Conservation (phyloP, 2,113 vertebrate genomes). For the Myotis yumanensis region DNA sequence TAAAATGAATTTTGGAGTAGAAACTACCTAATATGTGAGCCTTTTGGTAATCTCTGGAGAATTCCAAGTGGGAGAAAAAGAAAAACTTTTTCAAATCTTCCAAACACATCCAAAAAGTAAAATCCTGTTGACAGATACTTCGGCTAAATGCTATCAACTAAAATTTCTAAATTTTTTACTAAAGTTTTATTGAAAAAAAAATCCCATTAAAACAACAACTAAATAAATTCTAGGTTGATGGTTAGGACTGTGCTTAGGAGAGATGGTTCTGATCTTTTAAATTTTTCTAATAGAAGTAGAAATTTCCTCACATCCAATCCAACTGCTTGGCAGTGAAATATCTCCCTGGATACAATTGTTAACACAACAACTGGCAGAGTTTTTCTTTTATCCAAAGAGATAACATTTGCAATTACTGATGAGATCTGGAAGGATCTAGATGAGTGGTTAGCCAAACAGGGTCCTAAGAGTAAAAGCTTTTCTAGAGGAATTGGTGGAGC, state of each 20-base stretch:
- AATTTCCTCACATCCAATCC: conserved; percentile 28
- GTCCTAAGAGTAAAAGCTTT: background rate
- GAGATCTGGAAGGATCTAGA: conserved; percentile 46
- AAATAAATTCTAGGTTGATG: conserved; percentile 42
- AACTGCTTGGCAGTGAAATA: conserved; percentile 46
- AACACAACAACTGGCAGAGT: conserved; percentile 23
- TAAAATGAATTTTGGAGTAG: conserved; percentile 63
- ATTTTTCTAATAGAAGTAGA: conserved; percentile 48
- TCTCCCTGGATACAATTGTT: background rate
- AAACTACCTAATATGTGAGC: conserved; percentile 42
- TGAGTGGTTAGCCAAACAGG: background rate
- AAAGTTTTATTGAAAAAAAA: conserved; percentile 59
- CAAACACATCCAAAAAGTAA: conserved; percentile 42
- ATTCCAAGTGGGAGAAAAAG: conserved; percentile 16
- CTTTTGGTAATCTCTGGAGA: conserved; percentile 62
- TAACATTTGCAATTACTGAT: conserved; percentile 51
- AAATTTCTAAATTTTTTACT: conserved; percentile 55
- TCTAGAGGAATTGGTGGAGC: background rate
- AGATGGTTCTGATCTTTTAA: conserved; percentile 30
- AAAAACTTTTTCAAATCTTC: conserved; percentile 39
- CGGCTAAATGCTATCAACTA: conserved; percentile 37
- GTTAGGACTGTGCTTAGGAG: background rate
- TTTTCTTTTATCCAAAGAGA: conserved; percentile 50
- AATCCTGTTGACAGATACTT: conserved; percentile 62
- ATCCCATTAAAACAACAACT: conserved; percentile 47